Conservation (phyloP, 2,888 invertebrate genomes). For the Bombyx huttoni region DNA sequence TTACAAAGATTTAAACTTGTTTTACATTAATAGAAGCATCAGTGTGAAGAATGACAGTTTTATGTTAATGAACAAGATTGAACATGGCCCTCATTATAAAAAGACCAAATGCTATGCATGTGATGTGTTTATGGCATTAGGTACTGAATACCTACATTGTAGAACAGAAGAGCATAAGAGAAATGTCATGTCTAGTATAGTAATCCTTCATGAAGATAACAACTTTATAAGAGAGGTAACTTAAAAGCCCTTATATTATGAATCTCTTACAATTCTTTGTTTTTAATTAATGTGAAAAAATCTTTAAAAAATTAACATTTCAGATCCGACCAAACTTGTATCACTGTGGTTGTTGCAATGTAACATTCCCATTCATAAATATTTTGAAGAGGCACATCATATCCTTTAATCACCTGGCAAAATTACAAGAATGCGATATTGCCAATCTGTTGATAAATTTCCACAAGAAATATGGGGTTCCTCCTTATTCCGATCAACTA, state of each 20-base stretch:
- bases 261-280: too few relatives aligned
- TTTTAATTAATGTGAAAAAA: too few relatives aligned
- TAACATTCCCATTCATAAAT: slow-evolving; percentile 26
- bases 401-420: slow-evolving; percentile 1
- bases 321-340: slow-evolving; percentile 35
- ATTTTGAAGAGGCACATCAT: slow-evolving; percentile 10
- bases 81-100: slow-evolving; percentile 13
- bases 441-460: background rate
- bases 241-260: background rate
- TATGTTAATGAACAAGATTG: slow-evolving; percentile 17
- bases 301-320: slow-evolving; percentile 7
- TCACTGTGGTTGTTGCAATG: slow-evolving; percentile 44
- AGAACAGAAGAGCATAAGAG: slow-evolving; percentile 20
- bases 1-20: slow-evolving; percentile 6
- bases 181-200: slow-evolving; percentile 19
- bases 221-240: slow-evolving; percentile 42
- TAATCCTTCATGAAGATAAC: slow-evolving; percentile 12
- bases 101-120: slow-evolving; percentile 34
- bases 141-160: slow-evolving; percentile 24
- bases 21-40: slow-evolving; percentile 21
- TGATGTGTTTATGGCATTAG: slow-evolving; percentile 14
- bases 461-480: background rate
- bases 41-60: slow-evolving; percentile 20
- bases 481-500: background rate
- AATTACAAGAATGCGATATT: slow-evolving; percentile 5